A percentile compares a stretch with the other conserved stretches of the same genome.
Evolutionary conservation across 2,797 vertebrate genomes (phyloP).

Genomic region (Amazona finschi): DNA sequence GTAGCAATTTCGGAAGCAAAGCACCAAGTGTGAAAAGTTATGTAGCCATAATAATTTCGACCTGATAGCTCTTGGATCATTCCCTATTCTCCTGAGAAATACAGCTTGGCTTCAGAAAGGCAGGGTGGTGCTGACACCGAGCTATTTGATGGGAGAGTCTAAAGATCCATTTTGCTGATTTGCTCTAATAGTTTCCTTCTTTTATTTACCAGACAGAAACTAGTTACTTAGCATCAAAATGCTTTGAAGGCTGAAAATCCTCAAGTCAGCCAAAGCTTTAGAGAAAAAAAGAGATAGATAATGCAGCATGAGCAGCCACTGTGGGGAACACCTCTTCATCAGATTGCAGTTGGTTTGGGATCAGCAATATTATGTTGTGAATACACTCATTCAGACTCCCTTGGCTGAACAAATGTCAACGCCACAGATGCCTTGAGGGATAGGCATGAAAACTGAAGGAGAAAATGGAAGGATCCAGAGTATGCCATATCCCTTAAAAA

Average conservation of each 20-base stretch:
- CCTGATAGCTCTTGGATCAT: background rate
- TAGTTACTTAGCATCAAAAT: background rate
- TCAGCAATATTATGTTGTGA: background rate
- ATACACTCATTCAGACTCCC: background rate
- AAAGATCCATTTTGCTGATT: background rate
- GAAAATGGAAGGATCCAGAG: background rate
- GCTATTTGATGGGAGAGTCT: background rate
- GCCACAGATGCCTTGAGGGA: background rate
- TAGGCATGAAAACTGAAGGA: background rate
- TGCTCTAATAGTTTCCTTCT: background rate
- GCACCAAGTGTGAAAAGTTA: background rate
- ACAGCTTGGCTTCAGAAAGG: background rate
- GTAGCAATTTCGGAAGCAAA: background rate
- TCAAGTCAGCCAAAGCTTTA: background rate
- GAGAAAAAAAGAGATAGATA: background rate
- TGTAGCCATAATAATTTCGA: background rate
- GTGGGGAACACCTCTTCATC: background rate
- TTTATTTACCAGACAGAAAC: background rate
- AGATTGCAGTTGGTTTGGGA: background rate
- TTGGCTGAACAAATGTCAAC: constrained; percentile 4
- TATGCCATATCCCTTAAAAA: background rate
- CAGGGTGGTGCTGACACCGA: background rate
- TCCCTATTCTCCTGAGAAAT: background rate
- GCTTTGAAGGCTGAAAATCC: background rate
- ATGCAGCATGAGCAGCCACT: background rate